phyloP scores from a whole-genome alignment of 2,888 invertebrate species.

The Therioaphis trifolii region DNA sequence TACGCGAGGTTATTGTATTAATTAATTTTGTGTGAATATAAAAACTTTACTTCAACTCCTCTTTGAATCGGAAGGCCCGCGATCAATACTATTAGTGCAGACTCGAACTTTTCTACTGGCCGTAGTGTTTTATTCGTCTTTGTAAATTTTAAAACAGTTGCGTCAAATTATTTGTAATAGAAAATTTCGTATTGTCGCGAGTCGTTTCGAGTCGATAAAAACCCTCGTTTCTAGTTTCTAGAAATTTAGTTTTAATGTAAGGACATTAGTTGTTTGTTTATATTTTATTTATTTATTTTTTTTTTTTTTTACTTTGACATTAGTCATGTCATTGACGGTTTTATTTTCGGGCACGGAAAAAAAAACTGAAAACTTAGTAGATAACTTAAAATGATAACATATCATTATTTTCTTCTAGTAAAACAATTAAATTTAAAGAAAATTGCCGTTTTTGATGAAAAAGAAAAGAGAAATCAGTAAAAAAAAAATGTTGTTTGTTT shows the following conservation, averaged over 20 bases:
- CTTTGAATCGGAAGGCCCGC: no score
- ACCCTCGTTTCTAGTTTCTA: conserved; percentile 1
- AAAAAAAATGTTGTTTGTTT: conserved; percentile 8
- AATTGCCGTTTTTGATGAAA: background rate
- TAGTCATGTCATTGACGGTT: background rate
- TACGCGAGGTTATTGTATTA: no score
- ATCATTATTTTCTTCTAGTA: background rate
- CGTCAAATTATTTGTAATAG: conserved; percentile 7
- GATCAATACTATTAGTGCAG: no score
- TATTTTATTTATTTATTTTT: no score
- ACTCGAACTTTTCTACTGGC: no score
- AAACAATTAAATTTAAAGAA: conserved; percentile 25
- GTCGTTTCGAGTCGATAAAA: background rate
- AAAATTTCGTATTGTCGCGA: background rate
- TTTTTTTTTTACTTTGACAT: background rate
- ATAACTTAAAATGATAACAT: background rate
- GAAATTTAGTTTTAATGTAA: conserved; percentile 15
- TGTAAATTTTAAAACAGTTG: background rate
- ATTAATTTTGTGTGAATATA: no score
- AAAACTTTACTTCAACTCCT: no score
- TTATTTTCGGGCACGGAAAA: background rate
- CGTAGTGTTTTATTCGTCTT: no score
- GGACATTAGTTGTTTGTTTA: background rate
- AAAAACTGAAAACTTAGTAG: background rate
- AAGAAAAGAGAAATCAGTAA: conserved; percentile 36